Conservation (phyloP, 1,140 invertebrate genomes). For the Harpegnathos saltator region DNA sequence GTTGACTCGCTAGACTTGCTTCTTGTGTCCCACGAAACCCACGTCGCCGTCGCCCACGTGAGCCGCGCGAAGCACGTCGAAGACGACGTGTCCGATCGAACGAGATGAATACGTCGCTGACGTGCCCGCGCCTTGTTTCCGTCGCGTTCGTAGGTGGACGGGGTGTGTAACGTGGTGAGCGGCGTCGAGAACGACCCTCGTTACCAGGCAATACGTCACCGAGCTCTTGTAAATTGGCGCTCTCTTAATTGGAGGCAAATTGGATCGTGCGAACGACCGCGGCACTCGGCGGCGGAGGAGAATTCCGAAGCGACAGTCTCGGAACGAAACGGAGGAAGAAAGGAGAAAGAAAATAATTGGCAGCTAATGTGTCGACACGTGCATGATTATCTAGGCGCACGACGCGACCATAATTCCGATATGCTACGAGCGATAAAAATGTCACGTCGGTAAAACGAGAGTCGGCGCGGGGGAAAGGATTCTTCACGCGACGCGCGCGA, state of each 20-base stretch:
- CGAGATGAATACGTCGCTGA: slow-evolving; percentile 34
- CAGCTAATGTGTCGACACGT: no score
- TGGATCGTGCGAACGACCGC: no score
- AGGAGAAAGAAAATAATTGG: no score
- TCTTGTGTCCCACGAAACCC: neutral
- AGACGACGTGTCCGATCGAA: slow-evolving; percentile 50
- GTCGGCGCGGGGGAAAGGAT: no score
- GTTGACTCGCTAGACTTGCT: slow-evolving; percentile 9
- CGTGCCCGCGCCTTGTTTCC: slow-evolving; percentile 10
- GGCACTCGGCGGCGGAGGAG: no score
- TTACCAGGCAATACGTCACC: neutral
- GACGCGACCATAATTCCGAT: no score
- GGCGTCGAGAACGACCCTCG: neutral
- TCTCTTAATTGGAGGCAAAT: neutral
- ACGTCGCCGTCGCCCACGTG: slow-evolving; percentile 32
- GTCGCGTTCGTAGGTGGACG: slow-evolving; percentile 3
- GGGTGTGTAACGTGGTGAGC: neutral
- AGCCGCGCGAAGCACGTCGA: slow-evolving; percentile 27
- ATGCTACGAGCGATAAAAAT: neutral
- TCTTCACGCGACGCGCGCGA: no score
- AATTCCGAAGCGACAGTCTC: no score
- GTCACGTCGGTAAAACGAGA: neutral
- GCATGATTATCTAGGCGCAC: no score
- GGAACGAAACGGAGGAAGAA: no score
- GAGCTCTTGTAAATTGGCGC: neutral